These are phyloP conservation scores for Pseudochirops cupreus DNA, from an alignment of 2,797 vertebrate species.

Conservation along the genomic window DNA sequence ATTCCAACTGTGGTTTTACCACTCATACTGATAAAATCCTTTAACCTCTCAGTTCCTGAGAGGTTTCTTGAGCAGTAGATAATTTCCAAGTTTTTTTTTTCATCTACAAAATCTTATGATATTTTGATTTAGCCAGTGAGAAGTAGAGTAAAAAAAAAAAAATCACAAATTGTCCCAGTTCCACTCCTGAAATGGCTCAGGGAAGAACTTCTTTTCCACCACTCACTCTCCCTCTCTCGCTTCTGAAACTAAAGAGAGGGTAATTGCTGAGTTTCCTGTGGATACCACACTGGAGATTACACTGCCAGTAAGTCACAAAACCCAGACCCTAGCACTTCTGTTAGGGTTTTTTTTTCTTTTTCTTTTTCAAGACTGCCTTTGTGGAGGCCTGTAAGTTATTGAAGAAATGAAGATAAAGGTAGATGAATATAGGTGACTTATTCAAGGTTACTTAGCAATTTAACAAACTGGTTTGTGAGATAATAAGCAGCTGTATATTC, in stretches of 20 bases:
- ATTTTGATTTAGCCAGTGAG: neutral
- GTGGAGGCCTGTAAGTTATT: neutral
- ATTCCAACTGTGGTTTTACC: neutral
- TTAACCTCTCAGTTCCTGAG: neutral
- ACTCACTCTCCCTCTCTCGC: neutral
- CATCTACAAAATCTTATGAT: neutral
- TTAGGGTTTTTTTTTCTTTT: neutral
- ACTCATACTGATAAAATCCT: neutral
- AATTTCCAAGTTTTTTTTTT: neutral
- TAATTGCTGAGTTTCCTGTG: neutral
- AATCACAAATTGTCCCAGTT: neutral
- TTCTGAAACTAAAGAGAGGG: neutral
- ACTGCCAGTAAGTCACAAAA: neutral
- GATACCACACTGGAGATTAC: neutral
- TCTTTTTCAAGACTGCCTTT: neutral
- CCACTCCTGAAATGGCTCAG: neutral
- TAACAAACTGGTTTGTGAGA: neutral
- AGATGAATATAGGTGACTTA: neutral
- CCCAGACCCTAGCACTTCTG: neutral
- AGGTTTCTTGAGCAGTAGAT: neutral
- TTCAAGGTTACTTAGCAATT: neutral
- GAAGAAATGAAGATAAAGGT: neutral
- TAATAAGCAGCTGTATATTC: neutral
- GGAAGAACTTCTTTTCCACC: neutral
- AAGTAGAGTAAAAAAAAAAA: neutral